phyloP scores from a whole-genome alignment of 2,797 vertebrate species.

The Capromys pilorides region DNA sequence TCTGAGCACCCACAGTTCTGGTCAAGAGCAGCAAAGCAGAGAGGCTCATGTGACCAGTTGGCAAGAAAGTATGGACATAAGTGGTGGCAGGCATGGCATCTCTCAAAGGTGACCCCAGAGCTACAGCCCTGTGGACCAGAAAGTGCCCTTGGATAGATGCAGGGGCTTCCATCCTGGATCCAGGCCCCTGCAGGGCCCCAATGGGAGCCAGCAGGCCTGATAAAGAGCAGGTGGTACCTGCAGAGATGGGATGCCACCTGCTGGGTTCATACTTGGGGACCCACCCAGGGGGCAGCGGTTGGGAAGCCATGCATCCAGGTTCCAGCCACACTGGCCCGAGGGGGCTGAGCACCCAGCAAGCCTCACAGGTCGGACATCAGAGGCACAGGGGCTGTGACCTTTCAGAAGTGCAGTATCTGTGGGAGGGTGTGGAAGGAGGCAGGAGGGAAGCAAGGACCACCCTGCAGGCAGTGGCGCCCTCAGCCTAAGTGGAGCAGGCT shows the following conservation, averaged over 20 bases:
- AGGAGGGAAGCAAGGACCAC: background rate
- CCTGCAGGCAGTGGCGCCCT: background rate
- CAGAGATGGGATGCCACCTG: background rate
- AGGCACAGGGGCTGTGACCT: background rate
- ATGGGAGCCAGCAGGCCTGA: background rate
- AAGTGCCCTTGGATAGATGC: background rate
- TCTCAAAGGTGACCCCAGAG: background rate
- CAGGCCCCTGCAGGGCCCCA: background rate
- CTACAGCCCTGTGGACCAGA: background rate
- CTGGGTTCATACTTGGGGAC: background rate
- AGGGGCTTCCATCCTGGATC: background rate
- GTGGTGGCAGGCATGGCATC: background rate
- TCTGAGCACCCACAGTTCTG: background rate
- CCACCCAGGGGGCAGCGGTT: rapidly evolving
- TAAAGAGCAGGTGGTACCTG: background rate
- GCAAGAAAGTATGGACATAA: background rate
- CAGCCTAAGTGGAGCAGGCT: background rate
- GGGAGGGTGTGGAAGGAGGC: background rate
- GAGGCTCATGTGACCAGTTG: background rate
- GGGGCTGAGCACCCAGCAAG: background rate
- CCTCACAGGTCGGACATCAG: background rate
- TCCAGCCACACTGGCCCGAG: background rate
- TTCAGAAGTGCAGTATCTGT: background rate
- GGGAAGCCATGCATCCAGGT: background rate
- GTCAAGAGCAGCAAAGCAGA: background rate